Percentiles rank a stretch among this genome's conserved stretches.
These are phyloP conservation scores for Andrena trimmerana DNA, from an alignment of 2,888 invertebrate species.

Conservation along the genomic window DNA sequence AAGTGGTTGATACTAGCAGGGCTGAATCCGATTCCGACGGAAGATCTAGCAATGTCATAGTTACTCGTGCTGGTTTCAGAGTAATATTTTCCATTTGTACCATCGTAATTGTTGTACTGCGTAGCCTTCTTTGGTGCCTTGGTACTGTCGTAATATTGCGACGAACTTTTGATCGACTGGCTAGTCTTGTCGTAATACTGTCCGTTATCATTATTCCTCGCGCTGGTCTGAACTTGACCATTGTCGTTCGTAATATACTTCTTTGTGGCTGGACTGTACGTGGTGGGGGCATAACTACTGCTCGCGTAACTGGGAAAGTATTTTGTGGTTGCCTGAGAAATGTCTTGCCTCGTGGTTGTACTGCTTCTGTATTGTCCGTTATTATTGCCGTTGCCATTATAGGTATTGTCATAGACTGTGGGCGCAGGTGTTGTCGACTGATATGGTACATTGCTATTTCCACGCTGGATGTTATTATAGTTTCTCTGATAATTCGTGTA, in stretches of 20 bases:
- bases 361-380: constrained; percentile 71
- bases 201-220: constrained; percentile 65
- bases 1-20: constrained; percentile 83
- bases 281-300: constrained; percentile 85
- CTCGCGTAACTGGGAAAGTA: constrained; percentile 85
- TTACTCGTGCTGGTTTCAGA: constrained; percentile 78
- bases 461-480: constrained; percentile 81
- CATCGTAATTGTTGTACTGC: constrained; percentile 78
- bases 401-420: constrained; percentile 75
- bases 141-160: constrained; percentile 78
- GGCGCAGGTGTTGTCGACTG: constrained; percentile 76
- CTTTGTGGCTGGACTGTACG: constrained; percentile 83
- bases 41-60: constrained; percentile 78
- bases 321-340: constrained; percentile 77
- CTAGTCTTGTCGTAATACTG: constrained; percentile 76
- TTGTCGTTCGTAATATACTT: constrained; percentile 68
- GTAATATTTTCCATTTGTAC: constrained; percentile 78
- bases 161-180: constrained; percentile 70
- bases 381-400: constrained; percentile 67
- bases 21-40: constrained; percentile 81
- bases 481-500: constrained; percentile 78
- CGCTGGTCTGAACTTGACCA: constrained; percentile 56
- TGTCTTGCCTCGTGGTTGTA: constrained; percentile 81
- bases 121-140: constrained; percentile 79
- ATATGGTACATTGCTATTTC: constrained; percentile 66